Base-by-base conservation (phyloP, 35 echinoderm and acorn worm species). In the Acanthaster planci region DNA sequence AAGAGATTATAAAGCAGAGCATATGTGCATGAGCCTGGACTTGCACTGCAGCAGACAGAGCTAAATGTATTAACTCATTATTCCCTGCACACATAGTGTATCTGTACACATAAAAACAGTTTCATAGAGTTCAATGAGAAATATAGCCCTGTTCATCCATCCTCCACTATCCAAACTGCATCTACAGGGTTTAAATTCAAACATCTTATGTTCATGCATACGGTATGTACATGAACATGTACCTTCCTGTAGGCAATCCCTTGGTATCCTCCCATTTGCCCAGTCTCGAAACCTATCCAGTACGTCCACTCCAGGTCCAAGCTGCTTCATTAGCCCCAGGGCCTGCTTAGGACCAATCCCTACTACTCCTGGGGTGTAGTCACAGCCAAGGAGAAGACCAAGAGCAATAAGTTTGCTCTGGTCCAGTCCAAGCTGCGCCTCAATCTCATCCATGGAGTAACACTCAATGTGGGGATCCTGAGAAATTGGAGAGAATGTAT, bases 391-490 rank as follows among this genome's bases (percentile, higher is more conserved):
- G 4, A 99, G 56, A 9, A 99, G 47, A 10, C 84, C 88, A 1
- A 99, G 83, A 26, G 92, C 96, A 15, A 99, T 80, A 2, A 95
- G 89, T 37, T 60, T 83, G 10, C 79, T 80, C 12, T 82, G 60
- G 40, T 95, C 82, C 52, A 97, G 40, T 1, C 83, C 79, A 23
- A 97, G 53, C 12, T 88, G 32, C 3, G 14, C 37, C 60, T 87
- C 76, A 15, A 97, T 92, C 29, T 97, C 95, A 35, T 50, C 77
- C 87, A 93, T 97, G 21, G 78, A 51, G 50, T 97, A 97, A 54
- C 95, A 88, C 52, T 97, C 95, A 27, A 97, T 86, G 52, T 89
- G 77, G 0, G 93, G 93, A 85, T 91, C 84, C 93, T 95, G 76
- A 38, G 40, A 52, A 26, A 68, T 37, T 21, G 38, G 42, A 47